Evolutionary conservation across 2,888 invertebrate genomes (phyloP), one percentile per base, ranked within the genome.

Genomic region (Steinernema carpocapsae): DNA sequence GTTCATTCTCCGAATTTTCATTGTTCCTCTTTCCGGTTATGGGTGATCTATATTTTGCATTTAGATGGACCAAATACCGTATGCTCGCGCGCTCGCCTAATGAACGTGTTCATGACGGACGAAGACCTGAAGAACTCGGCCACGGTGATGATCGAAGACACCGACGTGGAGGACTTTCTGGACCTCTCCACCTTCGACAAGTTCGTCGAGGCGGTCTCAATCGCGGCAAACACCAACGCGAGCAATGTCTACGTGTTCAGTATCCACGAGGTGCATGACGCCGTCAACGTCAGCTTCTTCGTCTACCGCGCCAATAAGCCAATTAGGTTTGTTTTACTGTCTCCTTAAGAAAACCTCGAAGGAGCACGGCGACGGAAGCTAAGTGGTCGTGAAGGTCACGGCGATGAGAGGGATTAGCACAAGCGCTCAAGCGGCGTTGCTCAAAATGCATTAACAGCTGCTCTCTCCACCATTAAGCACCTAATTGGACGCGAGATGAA

Each of bases 1-100:
- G 37, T 37, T 10, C 37, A 37, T 26, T 26, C 2, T 7, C 4
- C 3, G 26, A 52, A 22, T 26, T 24, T 52, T 26, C 26, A 6
- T 52, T 19, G 32, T 22, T 7, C 10, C 19, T 56, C 3, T 14
- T 75, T 75, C 56, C 19, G 22, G 7, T 56, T 74, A n/a, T 51
- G 1, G 1, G 12, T 32, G 48, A 3, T 24, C 24, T 73, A 19
- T 56, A 46, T 76, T 37, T 37, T 37, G 37, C 37, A 37, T 37
- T 37, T 37, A 76, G 86, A 86, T 74, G 86, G 86, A 6, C 84
- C 86, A 0, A 86, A 86, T 76, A 85, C 83, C 0, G 83, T 82
- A n/a, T 86, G 85, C 72, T 74, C 84, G 19, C 77, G 71, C 37
- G 81, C 80, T 42, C 79, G 80, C 10, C 76, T 85, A 14, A 76